Evolutionary conservation across 2,113 vertebrate genomes (phyloP).

Genomic region (Pica pica): DNA sequence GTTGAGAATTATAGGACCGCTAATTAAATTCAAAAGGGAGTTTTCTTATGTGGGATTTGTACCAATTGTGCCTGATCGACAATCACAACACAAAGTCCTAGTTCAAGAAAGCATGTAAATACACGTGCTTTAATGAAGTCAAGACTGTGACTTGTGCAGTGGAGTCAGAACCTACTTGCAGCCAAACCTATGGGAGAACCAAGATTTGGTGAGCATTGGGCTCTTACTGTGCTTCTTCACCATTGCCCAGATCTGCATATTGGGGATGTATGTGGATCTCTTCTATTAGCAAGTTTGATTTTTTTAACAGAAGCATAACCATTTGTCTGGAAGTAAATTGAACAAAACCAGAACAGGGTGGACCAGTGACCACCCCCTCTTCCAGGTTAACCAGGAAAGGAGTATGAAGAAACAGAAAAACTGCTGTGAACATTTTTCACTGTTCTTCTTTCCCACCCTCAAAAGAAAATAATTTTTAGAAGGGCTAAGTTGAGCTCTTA

Average conservation of each 20-base stretch:
- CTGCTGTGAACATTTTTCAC: not conserved
- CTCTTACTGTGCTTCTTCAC: not conserved
- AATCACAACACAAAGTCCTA: not conserved
- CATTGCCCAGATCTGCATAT: not conserved
- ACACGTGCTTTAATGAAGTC: not conserved
- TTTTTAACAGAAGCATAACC: not conserved
- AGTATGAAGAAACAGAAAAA: not conserved
- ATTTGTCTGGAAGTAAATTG: not conserved
- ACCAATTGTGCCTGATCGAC: not conserved
- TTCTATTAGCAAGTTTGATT: not conserved
- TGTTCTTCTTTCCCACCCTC: not conserved
- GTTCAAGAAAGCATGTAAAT: not conserved
- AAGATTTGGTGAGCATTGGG: not conserved
- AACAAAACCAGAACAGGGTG: not conserved
- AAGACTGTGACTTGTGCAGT: not conserved
- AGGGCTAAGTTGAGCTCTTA: not conserved
- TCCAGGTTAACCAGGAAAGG: not conserved
- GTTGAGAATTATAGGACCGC: not conserved
- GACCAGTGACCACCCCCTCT: not conserved
- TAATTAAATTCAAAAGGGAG: not conserved
- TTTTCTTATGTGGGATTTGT: not conserved
- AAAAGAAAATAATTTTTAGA: not conserved
- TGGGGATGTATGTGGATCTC: not conserved
- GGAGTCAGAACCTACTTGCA: not conserved
- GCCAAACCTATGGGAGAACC: not conserved